A percentile compares a stretch with the other conserved stretches of the same genome.
Evolutionary conservation across 2,113 vertebrate species (phyloP).

Genomic region (Empidonax traillii): DNA sequence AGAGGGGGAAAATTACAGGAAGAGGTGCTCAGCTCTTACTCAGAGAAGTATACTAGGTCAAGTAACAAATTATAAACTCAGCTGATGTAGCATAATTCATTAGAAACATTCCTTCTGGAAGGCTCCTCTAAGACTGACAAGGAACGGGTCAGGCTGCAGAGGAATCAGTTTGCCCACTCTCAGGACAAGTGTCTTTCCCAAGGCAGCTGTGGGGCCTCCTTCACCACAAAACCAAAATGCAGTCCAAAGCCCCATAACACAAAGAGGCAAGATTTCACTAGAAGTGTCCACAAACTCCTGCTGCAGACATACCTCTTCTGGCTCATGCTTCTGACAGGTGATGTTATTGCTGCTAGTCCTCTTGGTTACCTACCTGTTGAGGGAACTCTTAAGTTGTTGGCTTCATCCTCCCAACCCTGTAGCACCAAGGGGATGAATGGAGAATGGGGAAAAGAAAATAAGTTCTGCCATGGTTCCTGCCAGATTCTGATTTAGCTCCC

Average conservation of each 20-base stretch:
- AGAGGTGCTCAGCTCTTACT: not conserved
- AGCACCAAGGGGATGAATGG: not conserved
- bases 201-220: not conserved
- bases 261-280: not conserved
- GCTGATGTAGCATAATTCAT: not conserved
- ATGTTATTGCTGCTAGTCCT: not conserved
- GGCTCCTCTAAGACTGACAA: not conserved
- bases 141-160: not conserved
- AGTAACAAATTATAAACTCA: not conserved
- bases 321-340: not conserved
- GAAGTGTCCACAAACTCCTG: not conserved
- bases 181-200: not conserved
- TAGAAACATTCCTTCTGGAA: not conserved
- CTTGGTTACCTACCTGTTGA: not conserved
- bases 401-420: not conserved
- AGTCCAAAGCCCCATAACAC: not conserved
- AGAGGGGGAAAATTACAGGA: not conserved
- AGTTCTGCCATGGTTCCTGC: not conserved
- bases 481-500: not conserved
- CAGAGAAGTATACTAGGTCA: not conserved
- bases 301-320: not conserved
- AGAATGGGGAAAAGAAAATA: not conserved
- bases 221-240: not conserved
- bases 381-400: not conserved
- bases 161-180: not conserved